Percentiles rank a stretch among this genome's conserved stretches.
These are phyloP conservation scores for Champsocephalus esox DNA, from an alignment of 2,797 vertebrate species.

Conservation along the genomic window DNA sequence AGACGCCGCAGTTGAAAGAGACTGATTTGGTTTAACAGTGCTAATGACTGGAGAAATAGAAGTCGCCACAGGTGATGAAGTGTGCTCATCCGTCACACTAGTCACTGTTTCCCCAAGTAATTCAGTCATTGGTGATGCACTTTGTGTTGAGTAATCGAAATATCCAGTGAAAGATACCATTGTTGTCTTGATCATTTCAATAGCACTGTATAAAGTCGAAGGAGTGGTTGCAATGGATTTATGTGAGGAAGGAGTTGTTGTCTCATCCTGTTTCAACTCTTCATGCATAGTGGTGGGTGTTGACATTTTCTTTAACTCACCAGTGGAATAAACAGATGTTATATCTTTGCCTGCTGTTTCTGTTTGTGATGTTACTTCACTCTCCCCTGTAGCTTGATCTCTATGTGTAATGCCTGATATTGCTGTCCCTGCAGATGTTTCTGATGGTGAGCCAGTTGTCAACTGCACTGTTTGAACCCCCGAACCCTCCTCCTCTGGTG, in stretches of 20 bases:
- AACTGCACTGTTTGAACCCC: constrained; percentile 35
- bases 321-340: constrained; percentile 1
- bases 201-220: constrained; percentile 53
- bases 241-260: constrained; percentile 16
- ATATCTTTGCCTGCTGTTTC: constrained; percentile 21
- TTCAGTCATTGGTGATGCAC: constrained; percentile 25
- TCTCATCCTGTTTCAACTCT: constrained; percentile 18
- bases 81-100: constrained; percentile 26
- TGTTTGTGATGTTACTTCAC: constrained; percentile 26
- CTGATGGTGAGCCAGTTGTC: constrained; percentile 26
- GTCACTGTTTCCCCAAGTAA: constrained; percentile 16
- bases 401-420: constrained; percentile 10
- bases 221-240: constrained; percentile 34
- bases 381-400: constrained; percentile 18
- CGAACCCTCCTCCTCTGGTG: constrained; percentile 29
- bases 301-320: constrained; percentile 7
- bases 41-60: constrained; percentile 8
- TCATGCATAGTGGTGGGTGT: neutral
- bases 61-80: neutral
- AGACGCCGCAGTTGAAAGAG: constrained; percentile 1
- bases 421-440: neutral
- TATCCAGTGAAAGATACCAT: constrained; percentile 59
- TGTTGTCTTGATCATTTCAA: constrained; percentile 64
- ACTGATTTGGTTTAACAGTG: constrained; percentile 22
- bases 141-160: constrained; percentile 52